A percentile compares a stretch with the other conserved stretches of the same genome.
Conservation (phyloP, 2,888 invertebrate species). For the Mythimna loreyi region DNA sequence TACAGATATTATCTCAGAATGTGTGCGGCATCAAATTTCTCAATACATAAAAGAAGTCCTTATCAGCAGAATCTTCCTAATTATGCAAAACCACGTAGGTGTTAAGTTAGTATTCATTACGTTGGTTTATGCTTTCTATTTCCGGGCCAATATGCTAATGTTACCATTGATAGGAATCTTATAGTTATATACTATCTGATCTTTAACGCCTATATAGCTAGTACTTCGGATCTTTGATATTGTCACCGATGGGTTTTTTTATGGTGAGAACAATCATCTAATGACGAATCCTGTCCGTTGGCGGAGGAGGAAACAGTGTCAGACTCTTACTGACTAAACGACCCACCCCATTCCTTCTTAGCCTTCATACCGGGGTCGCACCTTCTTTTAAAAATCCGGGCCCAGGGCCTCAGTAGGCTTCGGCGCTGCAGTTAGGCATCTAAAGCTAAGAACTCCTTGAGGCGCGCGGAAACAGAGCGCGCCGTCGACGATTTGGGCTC, state of each 20-base stretch:
- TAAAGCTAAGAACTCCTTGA: too few species aligned
- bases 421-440: too few species aligned
- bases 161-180: conserved; percentile 30
- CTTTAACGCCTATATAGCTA: conserved; percentile 2
- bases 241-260: neutral
- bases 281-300: too few species aligned
- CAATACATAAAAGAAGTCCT: conserved; percentile 11
- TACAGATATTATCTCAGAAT: conserved; percentile 15
- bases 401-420: too few species aligned
- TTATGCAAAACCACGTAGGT: conserved; percentile 23
- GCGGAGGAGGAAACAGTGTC: too few species aligned
- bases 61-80: conserved; percentile 33
- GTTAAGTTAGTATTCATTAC: conserved; percentile 42
- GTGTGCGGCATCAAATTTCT: conserved; percentile 29
- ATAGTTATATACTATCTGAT: conserved; percentile 9
- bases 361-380: too few species aligned
- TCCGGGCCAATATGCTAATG: conserved; percentile 44
- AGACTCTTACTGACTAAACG: too few species aligned
- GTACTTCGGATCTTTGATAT: neutral
- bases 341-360: too few species aligned
- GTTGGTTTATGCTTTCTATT: conserved; percentile 43
- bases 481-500: too few species aligned
- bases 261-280: too few species aligned
- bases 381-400: too few species aligned
- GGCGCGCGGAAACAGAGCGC: too few species aligned